Percentiles rank a stretch among this genome's conserved stretches.
Conservation (phyloP, 2,888 invertebrate genomes). For the Aleiodes leptofemur region DNA sequence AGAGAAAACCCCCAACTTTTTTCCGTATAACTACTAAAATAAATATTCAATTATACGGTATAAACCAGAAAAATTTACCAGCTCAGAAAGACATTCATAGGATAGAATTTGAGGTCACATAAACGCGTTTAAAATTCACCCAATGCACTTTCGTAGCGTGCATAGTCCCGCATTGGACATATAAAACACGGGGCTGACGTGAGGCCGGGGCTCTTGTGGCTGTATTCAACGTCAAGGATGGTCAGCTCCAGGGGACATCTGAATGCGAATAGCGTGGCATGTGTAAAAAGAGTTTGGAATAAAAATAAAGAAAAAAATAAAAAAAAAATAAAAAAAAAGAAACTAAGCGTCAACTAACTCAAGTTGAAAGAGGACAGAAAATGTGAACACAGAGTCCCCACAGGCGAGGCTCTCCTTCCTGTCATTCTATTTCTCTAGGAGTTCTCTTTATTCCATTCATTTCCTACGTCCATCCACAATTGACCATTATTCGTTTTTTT, state of each 20-base stretch:
- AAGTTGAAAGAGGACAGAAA: conserved; percentile 32
- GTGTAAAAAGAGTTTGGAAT: conserved; percentile 19
- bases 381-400: conserved; percentile 28
- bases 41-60: too few relatives aligned
- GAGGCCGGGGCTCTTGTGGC: conserved; percentile 31
- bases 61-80: neutral
- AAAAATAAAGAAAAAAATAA: neutral
- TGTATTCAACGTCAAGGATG: conserved; percentile 36
- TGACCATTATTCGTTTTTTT: conserved; percentile 29
- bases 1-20: too few relatives aligned
- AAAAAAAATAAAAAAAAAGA: neutral
- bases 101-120: conserved; percentile 23
- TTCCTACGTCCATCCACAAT: conserved; percentile 12
- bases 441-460: conserved; percentile 11
- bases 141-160: conserved; percentile 36
- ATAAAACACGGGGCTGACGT: conserved; percentile 31
- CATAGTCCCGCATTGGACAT: conserved; percentile 27
- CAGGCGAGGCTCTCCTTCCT: neutral
- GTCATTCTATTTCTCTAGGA: conserved; percentile 21
- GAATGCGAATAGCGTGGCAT: conserved; percentile 35
- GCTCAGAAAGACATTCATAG: conserved; percentile 8
- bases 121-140: conserved; percentile 36
- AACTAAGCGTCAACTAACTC: conserved; percentile 30
- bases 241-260: conserved; percentile 34
- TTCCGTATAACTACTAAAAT: too few relatives aligned